Base-by-base conservation (phyloP, 2,888 invertebrate genomes). In the Barypeithes pellucidus region DNA sequence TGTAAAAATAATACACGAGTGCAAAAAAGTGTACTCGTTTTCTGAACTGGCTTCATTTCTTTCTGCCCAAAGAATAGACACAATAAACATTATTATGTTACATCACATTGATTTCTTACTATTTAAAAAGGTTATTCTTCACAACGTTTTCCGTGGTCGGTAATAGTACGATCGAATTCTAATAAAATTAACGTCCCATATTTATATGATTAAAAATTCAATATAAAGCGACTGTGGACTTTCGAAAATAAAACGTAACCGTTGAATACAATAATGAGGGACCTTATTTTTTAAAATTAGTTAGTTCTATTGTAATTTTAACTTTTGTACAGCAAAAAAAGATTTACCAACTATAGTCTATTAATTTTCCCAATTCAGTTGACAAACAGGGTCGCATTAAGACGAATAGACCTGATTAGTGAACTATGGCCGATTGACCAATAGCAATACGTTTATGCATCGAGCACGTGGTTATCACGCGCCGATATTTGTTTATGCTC, bases 261-360 rank as follows among this genome's bases (percentile, higher is more conserved):
- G 12, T 24, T 50, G 14, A 12, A 50, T 24, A 50, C 22, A 50
- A 29, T 29, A 7, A n/a, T 50, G 24, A 36, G 39, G 39, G 59
- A 59, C 36, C 36, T 39, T 36, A 39, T 18, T 24, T 45, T 18
- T 29, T 43, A 43, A 62, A 62, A n/a, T n/a, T n/a, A n/a, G n/a
- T 14, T 12, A 43, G 16, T 24, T 43, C 43, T 43, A 43, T 62
- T 45, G 41, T 45, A 62, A 52, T 39, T 43, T 33, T 41, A 5
- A 41, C 43, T 43, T 29, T 41, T 52, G 14, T 18, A 29, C 33
- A 14, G 20, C 61, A 36, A 50, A 62, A 54, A 22, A 24, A 45
- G 8, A 39, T 45, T 22, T 33, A 36, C n/a, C n/a, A n/a, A n/a
- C n/a, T n/a, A n/a, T n/a, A n/a, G n/a, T n/a, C n/a, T n/a, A n/a